Percentiles rank a stretch among this genome's conserved stretches.
phyloP scores from a whole-genome alignment of 2,888 invertebrate genomes.

The Macrosiphum euphorbiae region DNA sequence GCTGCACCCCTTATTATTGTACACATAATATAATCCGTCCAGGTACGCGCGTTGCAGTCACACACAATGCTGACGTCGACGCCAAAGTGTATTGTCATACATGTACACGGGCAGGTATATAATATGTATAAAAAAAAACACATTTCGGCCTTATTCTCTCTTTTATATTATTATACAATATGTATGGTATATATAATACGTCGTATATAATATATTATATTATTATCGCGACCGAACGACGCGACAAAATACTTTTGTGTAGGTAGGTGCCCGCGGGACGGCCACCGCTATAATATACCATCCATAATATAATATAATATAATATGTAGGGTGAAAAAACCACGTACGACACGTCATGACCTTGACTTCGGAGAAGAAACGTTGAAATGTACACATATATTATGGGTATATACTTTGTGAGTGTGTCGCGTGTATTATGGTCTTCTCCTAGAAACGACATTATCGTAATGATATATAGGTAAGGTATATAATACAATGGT shows the following conservation, averaged over 20 bases:
- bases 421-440: neutral
- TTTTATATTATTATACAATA: neutral
- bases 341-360: neutral
- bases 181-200: neutral
- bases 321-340: neutral
- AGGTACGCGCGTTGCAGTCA: neutral
- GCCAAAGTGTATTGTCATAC: neutral
- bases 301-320: neutral
- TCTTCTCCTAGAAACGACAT: neutral
- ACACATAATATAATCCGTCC: neutral
- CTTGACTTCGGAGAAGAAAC: neutral
- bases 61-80: conserved; percentile 1
- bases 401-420: neutral
- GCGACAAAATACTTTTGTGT: neutral
- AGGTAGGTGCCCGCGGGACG: neutral
- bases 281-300: neutral
- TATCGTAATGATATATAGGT: neutral
- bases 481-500: no score
- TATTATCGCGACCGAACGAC: neutral
- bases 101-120: neutral
- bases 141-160: conserved; percentile 1
- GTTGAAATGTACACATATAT: neutral
- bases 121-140: neutral
- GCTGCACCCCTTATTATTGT: conserved; percentile 4
- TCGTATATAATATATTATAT: neutral